Base-by-base conservation (phyloP, 2,888 invertebrate species). In the Pteria penguin region DNA sequence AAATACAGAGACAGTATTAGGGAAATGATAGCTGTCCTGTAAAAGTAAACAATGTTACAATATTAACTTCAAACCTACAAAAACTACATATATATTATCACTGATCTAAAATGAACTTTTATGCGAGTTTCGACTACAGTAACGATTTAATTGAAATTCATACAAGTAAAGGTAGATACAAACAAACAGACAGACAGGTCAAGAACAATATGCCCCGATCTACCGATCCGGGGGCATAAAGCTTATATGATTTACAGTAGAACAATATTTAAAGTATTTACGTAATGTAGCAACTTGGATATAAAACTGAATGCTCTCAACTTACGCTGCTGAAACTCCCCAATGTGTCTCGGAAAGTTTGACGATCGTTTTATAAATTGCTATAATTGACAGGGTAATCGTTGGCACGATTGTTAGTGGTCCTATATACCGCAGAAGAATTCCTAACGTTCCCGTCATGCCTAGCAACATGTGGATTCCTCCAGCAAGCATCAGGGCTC, bases 401-500 rank as follows among this genome's bases (percentile, higher is more conserved):
- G 82, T 75, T 1, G 82, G 82, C 24, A 82, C 78, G 45, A 84
- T 79, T 11, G 84, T 83, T 27, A 84, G 72, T 54, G 84, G 84
- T 22, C 84, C 84, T 32, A 84, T 77, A 45, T 77, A 81, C 22
- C 76, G 72, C 32, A 82, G 67, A 4, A 84, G 31, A n/a, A 75
- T 94, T 0, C 96, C 96, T 72, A 96, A 94, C n/a, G 96, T 93
- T 4, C 96, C 96, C 90, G 87, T 67, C 76, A 92, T 91, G 88
- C 95, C 96, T 66, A 96, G 93, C 66, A 95, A 89, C 3, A 96
- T 93, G 92, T 96, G 96, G 67, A 96, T 94, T 63, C 95, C 84
- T 0, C 96, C 95, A 0, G 96, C 94, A 0, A 96, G 94, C 0
- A 96, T 95, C 22, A 96, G 96, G 5, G 45, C 27, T 31, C 71